phyloP scores from a whole-genome alignment of 2,797 vertebrate genomes.

The Thamnophis elegans region DNA sequence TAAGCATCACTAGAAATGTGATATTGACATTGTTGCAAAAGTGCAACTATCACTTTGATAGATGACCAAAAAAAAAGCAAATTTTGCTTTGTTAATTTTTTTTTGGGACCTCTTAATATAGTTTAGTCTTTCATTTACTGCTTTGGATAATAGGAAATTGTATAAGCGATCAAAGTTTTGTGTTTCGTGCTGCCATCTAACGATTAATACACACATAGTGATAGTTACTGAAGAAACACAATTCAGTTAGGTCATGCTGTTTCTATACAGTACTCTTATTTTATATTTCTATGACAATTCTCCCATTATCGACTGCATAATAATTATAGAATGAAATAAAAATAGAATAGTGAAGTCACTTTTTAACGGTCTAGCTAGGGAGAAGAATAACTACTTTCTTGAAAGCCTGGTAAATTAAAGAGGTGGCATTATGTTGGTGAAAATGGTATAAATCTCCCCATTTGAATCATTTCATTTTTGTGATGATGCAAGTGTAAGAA shows the following conservation, averaged over 20 bases:
- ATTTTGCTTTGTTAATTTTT: background rate
- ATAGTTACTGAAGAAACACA: background rate
- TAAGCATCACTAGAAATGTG: background rate
- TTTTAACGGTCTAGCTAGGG: background rate
- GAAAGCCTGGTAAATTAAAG: background rate
- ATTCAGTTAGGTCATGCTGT: background rate
- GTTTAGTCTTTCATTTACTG: background rate
- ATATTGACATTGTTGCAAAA: background rate
- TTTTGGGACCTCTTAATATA: background rate
- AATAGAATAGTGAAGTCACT: background rate
- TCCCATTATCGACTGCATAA: background rate
- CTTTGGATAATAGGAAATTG: background rate
- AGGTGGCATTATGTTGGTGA: background rate
- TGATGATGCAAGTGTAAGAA: background rate
- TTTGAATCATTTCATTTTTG: background rate
- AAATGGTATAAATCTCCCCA: background rate
- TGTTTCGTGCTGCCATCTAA: background rate
- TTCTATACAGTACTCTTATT: background rate
- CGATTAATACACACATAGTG: background rate
- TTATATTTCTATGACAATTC: background rate
- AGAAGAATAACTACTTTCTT: background rate
- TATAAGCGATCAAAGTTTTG: too few species aligned
- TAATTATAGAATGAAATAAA: background rate
- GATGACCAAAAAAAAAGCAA: background rate
- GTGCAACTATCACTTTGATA: background rate